Percentiles rank a stretch among this genome's conserved stretches.
Evolutionary conservation across 1,140 invertebrate species (phyloP).

Genomic region (Idris sp.): DNA sequence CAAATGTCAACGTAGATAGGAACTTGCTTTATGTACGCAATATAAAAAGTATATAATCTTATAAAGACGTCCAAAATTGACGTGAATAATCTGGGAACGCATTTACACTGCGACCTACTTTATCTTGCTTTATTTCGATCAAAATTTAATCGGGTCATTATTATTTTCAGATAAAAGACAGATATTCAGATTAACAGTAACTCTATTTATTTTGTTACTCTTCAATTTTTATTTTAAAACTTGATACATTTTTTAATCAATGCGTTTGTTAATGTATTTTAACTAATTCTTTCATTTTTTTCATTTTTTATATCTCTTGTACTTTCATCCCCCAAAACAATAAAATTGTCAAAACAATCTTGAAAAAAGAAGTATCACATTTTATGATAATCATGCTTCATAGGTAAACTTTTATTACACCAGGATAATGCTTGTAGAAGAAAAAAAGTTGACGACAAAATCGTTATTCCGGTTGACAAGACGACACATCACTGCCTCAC

Average conservation of each 20-base stretch:
- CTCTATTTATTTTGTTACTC: no score
- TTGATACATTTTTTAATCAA: no score
- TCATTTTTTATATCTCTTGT: no score
- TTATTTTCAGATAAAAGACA: no score
- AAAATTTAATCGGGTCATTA: conserved; percentile 22
- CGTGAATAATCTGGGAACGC: conserved; percentile 6
- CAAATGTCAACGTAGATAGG: conserved; percentile 22
- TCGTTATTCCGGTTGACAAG: conserved; percentile 19
- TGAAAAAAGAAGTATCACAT: background rate
- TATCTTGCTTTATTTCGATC: conserved; percentile 26
- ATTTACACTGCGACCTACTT: conserved; percentile 19
- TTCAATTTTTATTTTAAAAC: no score
- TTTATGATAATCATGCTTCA: conserved; percentile 11
- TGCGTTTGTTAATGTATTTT: no score
- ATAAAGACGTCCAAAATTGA: conserved; percentile 30
- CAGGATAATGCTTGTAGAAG: conserved; percentile 1
- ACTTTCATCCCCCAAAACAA: no score
- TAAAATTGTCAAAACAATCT: no score
- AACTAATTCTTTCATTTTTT: no score
- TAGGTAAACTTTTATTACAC: conserved; percentile 9
- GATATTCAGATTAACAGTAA: no score
- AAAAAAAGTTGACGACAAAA: conserved; percentile 15
- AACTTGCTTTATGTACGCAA: conserved; percentile 16
- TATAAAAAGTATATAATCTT: conserved; percentile 34
- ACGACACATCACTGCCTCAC: conserved; percentile 8